Evolutionary conservation across 2,113 vertebrate genomes (phyloP).

Genomic region (Lampris incognitus): DNA sequence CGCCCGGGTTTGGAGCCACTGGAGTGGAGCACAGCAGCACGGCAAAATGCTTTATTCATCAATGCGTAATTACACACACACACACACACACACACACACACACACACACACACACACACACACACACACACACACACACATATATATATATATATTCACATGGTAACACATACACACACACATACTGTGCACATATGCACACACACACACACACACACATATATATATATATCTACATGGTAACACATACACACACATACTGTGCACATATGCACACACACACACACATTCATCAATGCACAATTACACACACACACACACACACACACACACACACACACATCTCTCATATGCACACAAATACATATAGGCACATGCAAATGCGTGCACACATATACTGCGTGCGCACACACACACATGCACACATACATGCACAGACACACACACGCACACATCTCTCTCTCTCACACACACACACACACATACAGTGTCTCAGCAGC

Average conservation of each 20-base stretch:
- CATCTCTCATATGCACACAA: neutral
- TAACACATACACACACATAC: too few species aligned
- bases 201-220: too few species aligned
- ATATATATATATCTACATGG: too few species aligned
- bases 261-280: too few species aligned
- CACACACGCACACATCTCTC: too few species aligned
- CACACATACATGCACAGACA: too few species aligned
- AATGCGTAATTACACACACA: slow-evolving; percentile 60
- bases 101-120: slow-evolving; percentile 5
- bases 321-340: neutral
- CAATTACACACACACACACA: neutral
- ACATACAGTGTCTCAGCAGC: slow-evolving; percentile 17
- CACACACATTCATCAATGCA: too few species aligned
- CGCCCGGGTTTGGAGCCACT: slow-evolving; percentile 58
- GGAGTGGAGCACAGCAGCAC: slow-evolving; percentile 52
- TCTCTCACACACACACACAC: neutral
- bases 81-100: slow-evolving; percentile 3
- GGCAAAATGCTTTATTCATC: slow-evolving; percentile 63
- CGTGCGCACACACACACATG: neutral
- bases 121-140: neutral
- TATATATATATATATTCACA: too few species aligned
- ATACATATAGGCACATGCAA: neutral
- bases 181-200: too few species aligned
- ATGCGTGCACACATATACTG: neutral
- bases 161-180: too few species aligned